Base-by-base conservation (phyloP, 2,113 vertebrate species). In the Garra rufa region DNA sequence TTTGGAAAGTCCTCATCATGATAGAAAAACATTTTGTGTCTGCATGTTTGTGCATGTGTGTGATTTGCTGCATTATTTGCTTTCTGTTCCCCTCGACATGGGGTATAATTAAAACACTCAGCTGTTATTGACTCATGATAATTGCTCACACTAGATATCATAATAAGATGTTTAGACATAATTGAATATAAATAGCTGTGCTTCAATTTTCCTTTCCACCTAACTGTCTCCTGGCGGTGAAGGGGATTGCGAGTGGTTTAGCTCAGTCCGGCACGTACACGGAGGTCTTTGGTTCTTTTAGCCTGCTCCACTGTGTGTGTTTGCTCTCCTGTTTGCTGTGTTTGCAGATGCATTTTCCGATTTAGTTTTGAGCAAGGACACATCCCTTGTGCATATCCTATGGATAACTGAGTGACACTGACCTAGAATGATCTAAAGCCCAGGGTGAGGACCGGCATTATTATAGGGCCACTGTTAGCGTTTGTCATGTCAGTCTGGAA, bases 311-410 rank as follows among this genome's bases (percentile, higher is more conserved):
- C 82, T 84, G 77, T 82, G 87, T 89, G 87, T 89, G 91, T 91
- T 93, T 92, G 90, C 90, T 92, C 81, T 90, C 86, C 89, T 86
- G 86, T 89, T 91, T 88, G 90, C 88, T 92, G 87, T 93, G 90
- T 94, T 92, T 94, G 90, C 89, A 85, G 89, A 90, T 89, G 90
- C 87, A 90, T 94, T 92, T 93, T 92, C 92, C 90, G 90, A 93
- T 92, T 93, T 91, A 85, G 88, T 90, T 93, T 89, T 90, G 89
- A 92, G 93, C 89, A 90, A 92, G 92, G 91, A 92, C 92, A 88
- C 87, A 92, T 86, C 88, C 88, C 89, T 88, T 92, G 87, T 92
- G 91, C 91, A 93, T 92, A 92, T 90, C 85, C 90, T 88, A 87
- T 84, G 70, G 87, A 87, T 83, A 91, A 88, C 90, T 88, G 83